phyloP scores from a whole-genome alignment of 2,113 vertebrate genomes.

The Lophochroa leadbeateri region DNA sequence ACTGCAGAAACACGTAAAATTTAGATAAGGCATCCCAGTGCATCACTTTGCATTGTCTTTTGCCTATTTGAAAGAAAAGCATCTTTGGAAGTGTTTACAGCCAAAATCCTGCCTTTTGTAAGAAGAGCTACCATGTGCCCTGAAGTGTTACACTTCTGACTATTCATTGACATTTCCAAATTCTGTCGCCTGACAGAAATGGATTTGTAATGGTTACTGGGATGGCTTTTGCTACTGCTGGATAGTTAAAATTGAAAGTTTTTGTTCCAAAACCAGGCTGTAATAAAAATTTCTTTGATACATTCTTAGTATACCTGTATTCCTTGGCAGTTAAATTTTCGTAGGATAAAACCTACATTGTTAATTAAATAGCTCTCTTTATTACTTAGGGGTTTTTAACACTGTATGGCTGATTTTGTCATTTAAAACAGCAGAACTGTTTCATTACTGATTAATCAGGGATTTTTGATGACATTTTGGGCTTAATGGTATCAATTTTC shows the following conservation, averaged over 20 bases:
- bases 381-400: background rate
- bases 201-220: background rate
- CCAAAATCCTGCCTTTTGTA: background rate
- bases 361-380: background rate
- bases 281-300: background rate
- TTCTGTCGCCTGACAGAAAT: background rate
- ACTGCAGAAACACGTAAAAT: background rate
- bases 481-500: background rate
- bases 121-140: background rate
- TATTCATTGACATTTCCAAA: background rate
- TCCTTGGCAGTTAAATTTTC: background rate
- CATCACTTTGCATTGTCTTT: background rate
- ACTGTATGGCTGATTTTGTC: background rate
- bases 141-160: background rate
- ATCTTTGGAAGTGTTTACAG: background rate
- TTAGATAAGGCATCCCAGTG: background rate
- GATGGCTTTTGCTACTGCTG: background rate
- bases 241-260: background rate
- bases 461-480: background rate
- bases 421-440: background rate
- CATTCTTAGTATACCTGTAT: background rate
- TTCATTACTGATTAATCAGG: background rate
- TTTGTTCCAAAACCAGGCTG: background rate
- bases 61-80: background rate
- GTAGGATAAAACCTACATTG: background rate